Evolutionary conservation across 2,113 vertebrate genomes (phyloP), one percentile per base, ranked within the genome.

Genomic region (Elephantulus edwardii): DNA sequence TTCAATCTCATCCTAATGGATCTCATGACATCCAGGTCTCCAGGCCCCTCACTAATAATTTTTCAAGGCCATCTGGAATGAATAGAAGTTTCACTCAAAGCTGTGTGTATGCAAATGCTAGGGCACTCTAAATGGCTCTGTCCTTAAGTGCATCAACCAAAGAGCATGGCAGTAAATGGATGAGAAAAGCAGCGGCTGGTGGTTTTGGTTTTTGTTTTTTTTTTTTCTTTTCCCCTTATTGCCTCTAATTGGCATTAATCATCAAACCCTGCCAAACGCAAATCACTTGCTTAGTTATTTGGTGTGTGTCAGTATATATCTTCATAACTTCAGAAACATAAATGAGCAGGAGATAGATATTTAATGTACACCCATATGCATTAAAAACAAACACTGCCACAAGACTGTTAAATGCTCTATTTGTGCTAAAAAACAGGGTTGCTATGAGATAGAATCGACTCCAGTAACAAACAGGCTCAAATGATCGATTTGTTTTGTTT

Each of bases 31-130:
- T 95, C 60, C 1, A 95, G 81, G 79, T 90, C 89, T 96, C 74
- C 91, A 94, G 96, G 86, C 44, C 70, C 33, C 80, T 94, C 72
- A 81, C 83, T 96, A 95, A 96, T 70, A 91, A 96, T 95, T 96
- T 96, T 88, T 94, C 92, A 93, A 95, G 89, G 90, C 91, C 83
- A 86, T 94, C 80, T 95, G 71, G 94, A 93, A 94, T 93, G 96
- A 96, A 94, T 24, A 26, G 71, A 96, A 76, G 92, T 96, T 95
- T 95, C 93, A 93, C 74, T 97, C 94, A 90, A 94, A 95, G 95
- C 83, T 77, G 78, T 66, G 94, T 30, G 91, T 86, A 97, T 96
- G 95, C 78, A 95, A 93, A 96, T 92, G 94, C 26, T 75, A 10
- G n/a, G 28, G 74, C 42, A 93, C 87, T 76, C 95, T 95, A 96